These are phyloP conservation scores for Aleiodes sp. DNA, from an alignment of 1,140 invertebrate species.

Conservation along the genomic window DNA sequence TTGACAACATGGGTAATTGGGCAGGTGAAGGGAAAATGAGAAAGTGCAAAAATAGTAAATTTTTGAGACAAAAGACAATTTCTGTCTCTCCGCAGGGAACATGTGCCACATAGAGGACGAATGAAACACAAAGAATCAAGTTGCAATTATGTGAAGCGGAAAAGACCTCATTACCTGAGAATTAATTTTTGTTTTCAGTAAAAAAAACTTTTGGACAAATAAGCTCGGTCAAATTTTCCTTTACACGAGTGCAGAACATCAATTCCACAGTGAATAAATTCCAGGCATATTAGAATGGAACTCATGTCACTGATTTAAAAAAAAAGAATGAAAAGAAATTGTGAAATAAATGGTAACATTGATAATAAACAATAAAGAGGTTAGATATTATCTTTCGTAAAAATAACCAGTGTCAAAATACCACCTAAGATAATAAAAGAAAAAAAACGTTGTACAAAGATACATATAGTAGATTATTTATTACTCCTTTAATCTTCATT, in stretches of 20 bases:
- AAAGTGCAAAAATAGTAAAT: constrained; percentile 14
- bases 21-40: not conserved
- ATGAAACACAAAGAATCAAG: constrained; percentile 22
- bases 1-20: not conserved
- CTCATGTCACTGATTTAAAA: constrained; percentile 37
- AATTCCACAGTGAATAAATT: not conserved
- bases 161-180: constrained; percentile 28
- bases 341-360: constrained; percentile 38
- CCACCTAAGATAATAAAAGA: constrained; percentile 53
- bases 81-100: constrained; percentile 18
- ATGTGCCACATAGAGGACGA: not conserved
- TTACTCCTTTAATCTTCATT: constrained; percentile 18
- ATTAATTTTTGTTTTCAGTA: not conserved
- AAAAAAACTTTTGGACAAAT: not conserved
- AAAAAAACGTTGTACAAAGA: constrained; percentile 65
- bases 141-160: constrained; percentile 20
- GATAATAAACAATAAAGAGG: constrained; percentile 46
- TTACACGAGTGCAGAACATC: constrained; percentile 11
- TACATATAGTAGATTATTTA: constrained; percentile 32
- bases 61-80: constrained; percentile 6
- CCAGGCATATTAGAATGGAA: constrained; percentile 27
- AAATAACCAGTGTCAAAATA: constrained; percentile 65
- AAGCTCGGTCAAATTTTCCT: not conserved
- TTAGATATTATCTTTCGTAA: constrained; percentile 66
- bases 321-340: constrained; percentile 39